phyloP scores from a whole-genome alignment of 2,113 vertebrate genomes.

The Phalacrocorax brasilianus region DNA sequence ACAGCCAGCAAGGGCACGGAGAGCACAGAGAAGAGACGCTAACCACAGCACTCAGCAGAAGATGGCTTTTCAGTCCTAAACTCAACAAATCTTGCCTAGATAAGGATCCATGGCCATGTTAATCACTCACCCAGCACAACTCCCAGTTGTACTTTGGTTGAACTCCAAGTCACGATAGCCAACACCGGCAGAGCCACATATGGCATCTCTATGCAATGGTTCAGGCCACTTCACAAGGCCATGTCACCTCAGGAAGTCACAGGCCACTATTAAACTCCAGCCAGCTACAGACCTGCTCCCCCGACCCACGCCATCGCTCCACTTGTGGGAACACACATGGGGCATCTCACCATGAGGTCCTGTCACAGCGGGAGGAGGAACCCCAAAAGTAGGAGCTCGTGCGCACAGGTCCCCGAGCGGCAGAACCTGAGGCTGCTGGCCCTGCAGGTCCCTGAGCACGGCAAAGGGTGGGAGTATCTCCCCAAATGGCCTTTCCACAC shows the following conservation, averaged over 20 bases:
- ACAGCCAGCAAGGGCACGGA: not conserved
- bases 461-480: not conserved
- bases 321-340: not conserved
- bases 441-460: not conserved
- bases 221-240: not conserved
- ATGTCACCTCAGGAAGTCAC: not conserved
- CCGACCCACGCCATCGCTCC: accelerated
- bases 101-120: accelerated
- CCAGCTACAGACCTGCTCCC: not conserved
- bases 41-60: not conserved
- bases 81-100: not conserved
- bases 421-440: not conserved
- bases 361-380: not conserved
- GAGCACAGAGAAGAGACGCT: not conserved
- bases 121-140: not conserved
- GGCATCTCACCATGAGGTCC: not conserved
- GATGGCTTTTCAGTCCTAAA: not conserved
- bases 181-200: accelerated
- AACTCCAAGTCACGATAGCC: not conserved
- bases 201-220: not conserved
- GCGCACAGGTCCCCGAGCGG: not conserved
- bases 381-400: not conserved
- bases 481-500: not conserved
- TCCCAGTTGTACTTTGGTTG: not conserved
- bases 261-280: not conserved